Base-by-base conservation (phyloP, 2,888 invertebrate species). In the Lepidocyrtinus sp. region DNA sequence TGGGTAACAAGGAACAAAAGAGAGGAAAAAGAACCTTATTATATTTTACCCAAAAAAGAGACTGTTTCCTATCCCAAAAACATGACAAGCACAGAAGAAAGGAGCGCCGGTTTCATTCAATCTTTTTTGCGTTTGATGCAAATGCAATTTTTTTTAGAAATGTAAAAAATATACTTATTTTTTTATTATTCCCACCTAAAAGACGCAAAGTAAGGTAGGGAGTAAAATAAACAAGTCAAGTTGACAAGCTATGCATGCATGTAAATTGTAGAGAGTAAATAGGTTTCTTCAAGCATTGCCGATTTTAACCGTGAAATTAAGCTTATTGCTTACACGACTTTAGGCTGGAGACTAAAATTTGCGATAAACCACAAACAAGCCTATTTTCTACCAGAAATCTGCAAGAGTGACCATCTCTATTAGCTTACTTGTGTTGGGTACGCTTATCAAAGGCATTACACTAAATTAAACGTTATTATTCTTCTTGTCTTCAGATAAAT, bases 1-100 rank as follows among this genome's bases (percentile, higher is more conserved):
- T 68, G 45, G 68, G 68, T 46, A 68, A 68, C 64, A 65, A 65
- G 26, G 22, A 21, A 63, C 36, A 65, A 55, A n/a, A 55, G 55
- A n/a, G n/a, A n/a, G n/a, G n/a, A 3, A 55, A 55, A 55, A 17
- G n/a, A n/a, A n/a, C 7, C 3, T 15, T n/a, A 7, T 55, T 55
- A 55, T 55, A 12, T 55, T 55, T 55, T n/a, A 55, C 55, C 55
- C 55, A 55, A 55, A 55, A 55, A 55, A 55, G 55, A 12, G 17
- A 55, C 55, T 55, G n/a, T 55, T 55, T 12, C 55, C n/a, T 12
- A 9, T 55, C n/a, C 36, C 12, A 36, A 36, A 36, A 36, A 36
- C 55, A 55, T 55, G 55, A 36, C 36, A 36, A 36, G 36, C n/a
- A n/a, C n/a, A n/a, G n/a, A n/a, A n/a, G n/a, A n/a, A n/a, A n/a